Percentiles rank a stretch among this genome's conserved stretches.
Conservation (phyloP, 2,797 vertebrate species). For the Falco peregrinus region DNA sequence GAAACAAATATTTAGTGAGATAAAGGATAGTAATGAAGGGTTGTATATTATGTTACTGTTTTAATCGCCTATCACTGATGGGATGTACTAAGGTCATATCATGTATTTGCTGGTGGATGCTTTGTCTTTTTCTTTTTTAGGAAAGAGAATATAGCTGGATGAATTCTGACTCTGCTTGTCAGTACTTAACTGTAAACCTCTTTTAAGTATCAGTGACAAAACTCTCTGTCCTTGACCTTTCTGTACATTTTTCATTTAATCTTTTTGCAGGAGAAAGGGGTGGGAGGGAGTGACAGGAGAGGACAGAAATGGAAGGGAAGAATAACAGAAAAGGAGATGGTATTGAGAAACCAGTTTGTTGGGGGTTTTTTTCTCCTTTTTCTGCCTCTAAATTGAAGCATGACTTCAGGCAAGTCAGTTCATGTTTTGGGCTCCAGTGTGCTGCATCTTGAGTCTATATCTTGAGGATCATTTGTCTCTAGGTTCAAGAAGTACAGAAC, state of each 20-base stretch:
- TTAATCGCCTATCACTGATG: not conserved
- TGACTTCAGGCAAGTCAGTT: not conserved
- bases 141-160: not conserved
- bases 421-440: not conserved
- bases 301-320: not conserved
- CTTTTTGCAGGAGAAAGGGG: not conserved
- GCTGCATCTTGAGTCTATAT: not conserved
- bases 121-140: not conserved
- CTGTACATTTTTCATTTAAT: not conserved
- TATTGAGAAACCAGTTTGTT: not conserved
- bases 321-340: not conserved
- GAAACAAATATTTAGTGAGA: not conserved
- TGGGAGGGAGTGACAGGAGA: not conserved
- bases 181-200: not conserved
- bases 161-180: not conserved
- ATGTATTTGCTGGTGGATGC: not conserved
- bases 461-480: not conserved
- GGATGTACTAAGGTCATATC: not conserved
- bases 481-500: not conserved
- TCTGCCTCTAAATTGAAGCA: not conserved
- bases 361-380: not conserved
- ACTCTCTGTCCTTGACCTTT: not conserved
- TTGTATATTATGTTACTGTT: not conserved
- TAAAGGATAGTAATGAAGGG: not conserved
- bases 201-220: not conserved